Conservation (phyloP, 2,888 invertebrate species). For the Drosophila multiciliata region DNA sequence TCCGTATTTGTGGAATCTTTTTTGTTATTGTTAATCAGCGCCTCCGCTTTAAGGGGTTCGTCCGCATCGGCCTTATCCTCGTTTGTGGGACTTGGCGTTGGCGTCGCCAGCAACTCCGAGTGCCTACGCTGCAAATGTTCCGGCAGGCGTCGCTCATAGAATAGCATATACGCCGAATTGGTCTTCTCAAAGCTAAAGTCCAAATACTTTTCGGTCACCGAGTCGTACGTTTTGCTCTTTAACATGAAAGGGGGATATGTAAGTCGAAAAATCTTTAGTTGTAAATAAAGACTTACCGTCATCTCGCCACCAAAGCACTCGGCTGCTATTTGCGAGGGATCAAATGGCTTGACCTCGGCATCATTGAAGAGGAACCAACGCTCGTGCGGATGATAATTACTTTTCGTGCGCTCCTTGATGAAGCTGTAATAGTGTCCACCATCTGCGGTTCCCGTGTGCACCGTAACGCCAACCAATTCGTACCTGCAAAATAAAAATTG, state of each 20-base stretch:
- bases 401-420: constrained; percentile 92
- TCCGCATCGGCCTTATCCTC: constrained; percentile 61
- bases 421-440: constrained; percentile 99
- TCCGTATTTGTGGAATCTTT: constrained; percentile 20
- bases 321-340: constrained; percentile 96
- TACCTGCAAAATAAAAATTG: constrained; percentile 85
- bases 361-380: constrained; percentile 97
- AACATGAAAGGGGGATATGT: neutral
- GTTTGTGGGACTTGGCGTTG: constrained; percentile 69
- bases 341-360: constrained; percentile 97
- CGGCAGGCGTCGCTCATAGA: constrained; percentile 93
- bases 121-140: constrained; percentile 83
- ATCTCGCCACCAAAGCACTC: constrained; percentile 99
- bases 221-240: constrained; percentile 97
- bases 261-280: neutral
- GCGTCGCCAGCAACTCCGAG: constrained; percentile 78
- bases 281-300: constrained; percentile 88
- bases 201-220: constrained; percentile 98
- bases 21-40: constrained; percentile 17
- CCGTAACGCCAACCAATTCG: constrained; percentile 96
- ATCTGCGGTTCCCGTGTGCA: constrained; percentile 99
- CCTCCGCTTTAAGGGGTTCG: constrained; percentile 29
- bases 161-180: constrained; percentile 98
- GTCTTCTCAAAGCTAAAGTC: constrained; percentile 99
- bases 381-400: constrained; percentile 88